phyloP scores from a whole-genome alignment of 2,113 vertebrate species.

The Dunckerocampus dactyliophorus region DNA sequence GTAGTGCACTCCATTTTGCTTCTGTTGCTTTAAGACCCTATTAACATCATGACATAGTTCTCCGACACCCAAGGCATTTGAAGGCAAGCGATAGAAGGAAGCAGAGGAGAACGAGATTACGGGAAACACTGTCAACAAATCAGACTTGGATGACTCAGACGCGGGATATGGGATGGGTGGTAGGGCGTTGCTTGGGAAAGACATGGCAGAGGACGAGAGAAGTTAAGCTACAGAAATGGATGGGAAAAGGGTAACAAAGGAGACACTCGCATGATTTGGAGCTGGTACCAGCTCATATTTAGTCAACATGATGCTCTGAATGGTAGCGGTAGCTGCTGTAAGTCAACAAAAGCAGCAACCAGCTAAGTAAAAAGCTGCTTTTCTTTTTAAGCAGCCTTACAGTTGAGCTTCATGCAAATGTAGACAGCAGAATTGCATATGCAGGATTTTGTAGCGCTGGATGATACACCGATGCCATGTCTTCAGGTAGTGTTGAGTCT shows the following conservation, averaged over 20 bases:
- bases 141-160: slow-evolving; percentile 30
- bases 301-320: slow-evolving; percentile 19
- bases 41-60: too few species aligned
- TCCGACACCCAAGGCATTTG: slow-evolving; percentile 3
- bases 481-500: background rate
- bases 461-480: background rate
- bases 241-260: background rate
- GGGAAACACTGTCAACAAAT: background rate
- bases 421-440: background rate
- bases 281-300: slow-evolving; percentile 3
- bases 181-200: slow-evolving; percentile 1
- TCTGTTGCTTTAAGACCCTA: too few species aligned
- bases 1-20: too few species aligned
- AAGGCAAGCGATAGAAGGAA: slow-evolving; percentile 5
- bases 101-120: background rate
- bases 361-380: background rate
- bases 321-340: slow-evolving; percentile 17
- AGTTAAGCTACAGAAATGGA: slow-evolving; percentile 12
- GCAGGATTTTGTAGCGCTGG: background rate
- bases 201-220: slow-evolving; percentile 1
- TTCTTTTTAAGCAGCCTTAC: background rate
- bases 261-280: slow-evolving; percentile 9
- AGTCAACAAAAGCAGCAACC: slow-evolving; percentile 1
- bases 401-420: background rate
- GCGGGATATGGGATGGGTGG: too few species aligned